A percentile compares a stretch with the other conserved stretches of the same genome.
Conservation (phyloP, 1,140 invertebrate species). For the Drosophila varians region DNA sequence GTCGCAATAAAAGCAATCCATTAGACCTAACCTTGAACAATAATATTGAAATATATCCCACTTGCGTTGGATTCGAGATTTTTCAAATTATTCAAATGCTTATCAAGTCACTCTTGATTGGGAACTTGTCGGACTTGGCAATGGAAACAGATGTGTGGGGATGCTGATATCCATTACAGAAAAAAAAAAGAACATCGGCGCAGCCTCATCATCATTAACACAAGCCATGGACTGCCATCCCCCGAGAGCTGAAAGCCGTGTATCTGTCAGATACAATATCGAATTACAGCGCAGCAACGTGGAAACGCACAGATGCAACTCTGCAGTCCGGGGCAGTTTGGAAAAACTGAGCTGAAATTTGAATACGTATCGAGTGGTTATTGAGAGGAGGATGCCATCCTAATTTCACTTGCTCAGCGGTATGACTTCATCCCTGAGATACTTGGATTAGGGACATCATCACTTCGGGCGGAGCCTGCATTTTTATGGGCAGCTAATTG, state of each 20-base stretch:
- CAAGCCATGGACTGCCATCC: slow-evolving; percentile 39
- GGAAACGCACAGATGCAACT: slow-evolving; percentile 64
- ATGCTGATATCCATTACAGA: slow-evolving; percentile 32
- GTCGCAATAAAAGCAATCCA: background rate
- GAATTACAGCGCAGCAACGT: slow-evolving; percentile 49
- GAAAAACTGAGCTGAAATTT: slow-evolving; percentile 59
- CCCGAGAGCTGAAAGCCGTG: slow-evolving; percentile 52
- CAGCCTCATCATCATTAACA: slow-evolving; percentile 65
- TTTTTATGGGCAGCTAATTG: slow-evolving; percentile 77
- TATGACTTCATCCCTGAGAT: slow-evolving; percentile 25
- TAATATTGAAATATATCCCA: background rate
- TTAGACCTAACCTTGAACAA: background rate
- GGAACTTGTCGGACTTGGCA: slow-evolving; percentile 14
- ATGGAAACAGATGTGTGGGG: slow-evolving; percentile 67
- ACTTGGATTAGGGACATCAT: slow-evolving; percentile 18
- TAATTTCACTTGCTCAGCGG: slow-evolving; percentile 31
- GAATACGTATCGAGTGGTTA: slow-evolving; percentile 72
- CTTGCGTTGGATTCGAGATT: background rate
- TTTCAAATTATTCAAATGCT: slow-evolving; percentile 10
- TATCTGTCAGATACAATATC: slow-evolving; percentile 80
- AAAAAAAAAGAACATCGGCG: slow-evolving; percentile 16
- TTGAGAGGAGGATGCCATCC: slow-evolving; percentile 44
- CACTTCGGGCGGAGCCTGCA: slow-evolving; percentile 15
- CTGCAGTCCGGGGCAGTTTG: slow-evolving; percentile 33
- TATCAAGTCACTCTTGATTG: slow-evolving; percentile 20